Conservation (phyloP, 2,113 vertebrate species). For the Cisticola juncidis region DNA sequence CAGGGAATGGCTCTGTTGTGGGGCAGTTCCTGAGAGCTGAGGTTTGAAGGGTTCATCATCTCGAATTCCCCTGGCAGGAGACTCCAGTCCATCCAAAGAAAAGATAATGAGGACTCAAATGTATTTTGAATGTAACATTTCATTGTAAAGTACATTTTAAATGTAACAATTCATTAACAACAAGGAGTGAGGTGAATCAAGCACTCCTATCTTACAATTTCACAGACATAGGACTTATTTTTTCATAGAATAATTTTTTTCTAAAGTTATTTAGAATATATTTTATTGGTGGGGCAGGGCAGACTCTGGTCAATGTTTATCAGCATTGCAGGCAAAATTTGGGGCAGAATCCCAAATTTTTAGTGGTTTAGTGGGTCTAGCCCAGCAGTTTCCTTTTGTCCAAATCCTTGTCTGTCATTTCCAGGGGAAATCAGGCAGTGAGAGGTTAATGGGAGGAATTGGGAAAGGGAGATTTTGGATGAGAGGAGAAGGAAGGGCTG, state of each 20-base stretch:
- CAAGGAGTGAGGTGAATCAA: background rate
- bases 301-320: background rate
- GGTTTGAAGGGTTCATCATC: background rate
- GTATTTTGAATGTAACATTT: background rate
- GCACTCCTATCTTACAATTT: background rate
- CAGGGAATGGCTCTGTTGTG: background rate
- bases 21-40: background rate
- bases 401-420: background rate
- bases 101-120: background rate
- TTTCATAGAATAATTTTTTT: background rate
- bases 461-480: background rate
- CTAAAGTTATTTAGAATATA: background rate
- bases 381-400: background rate
- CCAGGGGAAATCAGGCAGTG: background rate
- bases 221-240: background rate
- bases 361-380: background rate
- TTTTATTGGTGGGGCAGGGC: background rate
- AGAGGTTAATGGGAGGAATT: background rate
- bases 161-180: background rate
- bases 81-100: background rate
- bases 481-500: background rate
- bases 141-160: background rate
- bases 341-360: background rate
- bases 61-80: background rate
- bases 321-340: background rate